Conservation (phyloP, 2,797 vertebrate genomes). For the Oryzias dopingdopingensis region DNA sequence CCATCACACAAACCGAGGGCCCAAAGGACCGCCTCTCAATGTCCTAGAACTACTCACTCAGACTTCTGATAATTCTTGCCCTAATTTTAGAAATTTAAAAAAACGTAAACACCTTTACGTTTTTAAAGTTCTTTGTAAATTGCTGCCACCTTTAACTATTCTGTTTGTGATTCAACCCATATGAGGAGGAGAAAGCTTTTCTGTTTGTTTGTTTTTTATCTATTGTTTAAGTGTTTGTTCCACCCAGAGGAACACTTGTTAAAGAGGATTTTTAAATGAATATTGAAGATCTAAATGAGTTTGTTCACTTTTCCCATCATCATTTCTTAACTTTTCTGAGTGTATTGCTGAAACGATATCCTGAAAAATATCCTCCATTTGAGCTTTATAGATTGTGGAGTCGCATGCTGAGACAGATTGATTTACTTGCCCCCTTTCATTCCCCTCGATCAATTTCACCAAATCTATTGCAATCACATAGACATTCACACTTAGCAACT, state of each 20-base stretch:
- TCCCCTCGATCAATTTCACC: conserved; percentile 45
- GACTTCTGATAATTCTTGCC: too few species aligned
- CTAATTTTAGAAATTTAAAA: too few species aligned
- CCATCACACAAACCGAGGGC: too few species aligned
- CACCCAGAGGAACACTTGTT: conserved; percentile 9
- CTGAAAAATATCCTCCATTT: conserved; percentile 30
- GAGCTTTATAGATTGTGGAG: conserved; percentile 45
- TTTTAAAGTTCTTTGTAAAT: too few species aligned
- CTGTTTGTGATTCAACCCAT: too few species aligned
- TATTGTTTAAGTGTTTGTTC: neutral
- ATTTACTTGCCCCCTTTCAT: conserved; percentile 35
- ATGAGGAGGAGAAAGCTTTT: too few species aligned
- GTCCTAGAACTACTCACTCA: too few species aligned
- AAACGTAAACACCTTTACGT: too few species aligned
- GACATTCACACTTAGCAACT: conserved; percentile 21
- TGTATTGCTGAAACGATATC: conserved; percentile 37
- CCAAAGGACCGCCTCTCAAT: too few species aligned
- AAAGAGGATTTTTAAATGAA: conserved; percentile 1
- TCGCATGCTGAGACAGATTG: conserved; percentile 45
- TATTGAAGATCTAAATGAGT: conserved; percentile 16
- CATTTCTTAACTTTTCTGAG: conserved; percentile 14
- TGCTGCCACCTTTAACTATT: too few species aligned
- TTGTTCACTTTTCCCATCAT: conserved; percentile 3
- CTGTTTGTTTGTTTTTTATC: neutral
- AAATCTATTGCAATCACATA: conserved; percentile 50